Evolutionary conservation across 1,140 invertebrate species (phyloP).

Genomic region (Grapholita molesta): DNA sequence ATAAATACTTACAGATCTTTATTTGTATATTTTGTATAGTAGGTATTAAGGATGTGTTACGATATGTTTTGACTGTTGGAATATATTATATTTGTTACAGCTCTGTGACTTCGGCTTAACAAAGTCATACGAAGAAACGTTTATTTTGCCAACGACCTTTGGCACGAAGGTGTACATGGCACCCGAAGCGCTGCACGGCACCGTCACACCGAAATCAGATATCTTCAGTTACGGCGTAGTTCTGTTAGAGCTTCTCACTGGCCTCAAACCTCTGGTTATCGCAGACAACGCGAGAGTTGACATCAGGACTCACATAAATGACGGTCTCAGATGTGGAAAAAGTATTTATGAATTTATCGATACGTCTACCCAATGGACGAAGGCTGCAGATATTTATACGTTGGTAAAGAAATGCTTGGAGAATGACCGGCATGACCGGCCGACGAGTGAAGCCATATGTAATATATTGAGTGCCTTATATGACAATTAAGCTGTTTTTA

Average conservation of each 20-base stretch:
- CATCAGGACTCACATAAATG: constrained; percentile 59
- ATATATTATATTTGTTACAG: too few relatives aligned
- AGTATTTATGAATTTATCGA: constrained; percentile 47
- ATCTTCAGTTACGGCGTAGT: constrained; percentile 89
- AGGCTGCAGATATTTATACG: constrained; percentile 48
- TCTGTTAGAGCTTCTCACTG: constrained; percentile 84
- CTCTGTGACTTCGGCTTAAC: constrained; percentile 87
- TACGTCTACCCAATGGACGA: constrained; percentile 42
- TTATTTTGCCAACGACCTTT: constrained; percentile 78
- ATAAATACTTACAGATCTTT: too few relatives aligned
- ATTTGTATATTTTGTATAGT: too few relatives aligned
- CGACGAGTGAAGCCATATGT: constrained; percentile 50
- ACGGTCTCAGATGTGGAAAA: constrained; percentile 40
- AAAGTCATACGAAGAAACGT: constrained; percentile 76
- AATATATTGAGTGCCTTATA: constrained; percentile 38
- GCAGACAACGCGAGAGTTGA: constrained; percentile 45
- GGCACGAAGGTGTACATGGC: constrained; percentile 88
- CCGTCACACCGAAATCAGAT: constrained; percentile 86
- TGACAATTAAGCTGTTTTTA: background rate
- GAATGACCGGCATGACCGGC: constrained; percentile 44
- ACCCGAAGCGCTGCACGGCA: constrained; percentile 84
- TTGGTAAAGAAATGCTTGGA: constrained; percentile 51
- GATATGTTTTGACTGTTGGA: too few relatives aligned
- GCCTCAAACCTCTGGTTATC: constrained; percentile 79
- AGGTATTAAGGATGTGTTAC: too few relatives aligned